Conservation (phyloP, 2,888 invertebrate genomes). For the Laothoe populi region DNA sequence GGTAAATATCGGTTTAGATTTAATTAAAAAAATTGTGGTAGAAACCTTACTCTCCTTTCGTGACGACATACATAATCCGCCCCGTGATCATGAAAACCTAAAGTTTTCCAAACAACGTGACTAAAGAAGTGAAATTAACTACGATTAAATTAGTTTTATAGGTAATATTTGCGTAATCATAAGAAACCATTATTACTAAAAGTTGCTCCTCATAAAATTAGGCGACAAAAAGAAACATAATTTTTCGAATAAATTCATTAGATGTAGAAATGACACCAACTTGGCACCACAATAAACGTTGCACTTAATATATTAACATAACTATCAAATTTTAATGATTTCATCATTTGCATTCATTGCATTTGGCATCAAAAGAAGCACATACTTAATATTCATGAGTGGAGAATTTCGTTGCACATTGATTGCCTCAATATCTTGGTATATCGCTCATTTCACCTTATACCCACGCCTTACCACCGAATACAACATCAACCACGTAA, state of each 20-base stretch:
- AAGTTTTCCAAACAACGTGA: no score
- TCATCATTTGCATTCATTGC: slow-evolving; percentile 15
- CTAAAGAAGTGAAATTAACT: no score
- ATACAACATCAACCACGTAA: not conserved
- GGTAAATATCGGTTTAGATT: no score
- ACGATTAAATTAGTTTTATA: no score
- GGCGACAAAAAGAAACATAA: not conserved
- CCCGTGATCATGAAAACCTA: no score
- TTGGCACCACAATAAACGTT: not conserved
- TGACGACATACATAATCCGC: no score
- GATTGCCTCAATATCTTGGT: not conserved
- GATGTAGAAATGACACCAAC: not conserved
- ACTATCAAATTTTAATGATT: slow-evolving; percentile 10
- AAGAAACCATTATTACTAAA: no score
- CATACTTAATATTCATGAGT: slow-evolving; percentile 12
- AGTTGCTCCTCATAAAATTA: no score
- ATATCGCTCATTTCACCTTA: not conserved
- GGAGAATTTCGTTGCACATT: not conserved
- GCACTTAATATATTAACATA: not conserved
- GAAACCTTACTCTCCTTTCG: no score
- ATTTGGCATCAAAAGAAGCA: slow-evolving; percentile 11
- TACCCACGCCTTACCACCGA: not conserved
- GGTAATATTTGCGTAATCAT: no score
- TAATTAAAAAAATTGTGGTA: no score
- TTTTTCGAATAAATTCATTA: not conserved